phyloP scores from a whole-genome alignment of 2,888 invertebrate species.

The Acanthosepion pharaonis region DNA sequence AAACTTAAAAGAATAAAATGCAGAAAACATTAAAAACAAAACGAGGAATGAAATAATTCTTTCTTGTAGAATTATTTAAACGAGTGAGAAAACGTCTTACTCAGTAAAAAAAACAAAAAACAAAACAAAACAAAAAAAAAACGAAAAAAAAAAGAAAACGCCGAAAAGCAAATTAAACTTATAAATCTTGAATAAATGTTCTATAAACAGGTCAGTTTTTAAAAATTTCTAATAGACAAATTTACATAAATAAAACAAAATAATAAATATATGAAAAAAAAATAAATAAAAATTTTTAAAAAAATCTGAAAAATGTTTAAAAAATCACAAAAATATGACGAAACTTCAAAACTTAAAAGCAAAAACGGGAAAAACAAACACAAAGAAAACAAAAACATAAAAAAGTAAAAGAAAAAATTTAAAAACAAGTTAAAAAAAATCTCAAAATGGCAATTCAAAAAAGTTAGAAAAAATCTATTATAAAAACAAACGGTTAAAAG shows the following conservation, averaged over 20 bases:
- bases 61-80: no score
- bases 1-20: not conserved
- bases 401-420: not conserved
- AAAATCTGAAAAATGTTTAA: not conserved
- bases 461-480: not conserved
- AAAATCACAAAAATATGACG: not conserved
- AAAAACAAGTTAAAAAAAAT: no score
- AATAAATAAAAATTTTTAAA: not conserved
- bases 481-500: not conserved
- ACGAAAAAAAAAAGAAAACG: not conserved
- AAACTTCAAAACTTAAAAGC: not conserved
- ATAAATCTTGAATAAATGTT: not conserved
- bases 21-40: not conserved
- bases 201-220: not conserved
- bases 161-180: not conserved
- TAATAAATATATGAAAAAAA: not conserved
- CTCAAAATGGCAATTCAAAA: not conserved
- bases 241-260: not conserved
- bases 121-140: not conserved
- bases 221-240: not conserved
- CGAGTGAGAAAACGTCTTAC: no score
- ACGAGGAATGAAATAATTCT: no score
- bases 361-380: not conserved
- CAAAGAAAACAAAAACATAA: not conserved
- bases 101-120: not conserved